These are phyloP conservation scores for Chaetodon auriga DNA, from an alignment of 2,113 vertebrate genomes.

Conservation along the genomic window DNA sequence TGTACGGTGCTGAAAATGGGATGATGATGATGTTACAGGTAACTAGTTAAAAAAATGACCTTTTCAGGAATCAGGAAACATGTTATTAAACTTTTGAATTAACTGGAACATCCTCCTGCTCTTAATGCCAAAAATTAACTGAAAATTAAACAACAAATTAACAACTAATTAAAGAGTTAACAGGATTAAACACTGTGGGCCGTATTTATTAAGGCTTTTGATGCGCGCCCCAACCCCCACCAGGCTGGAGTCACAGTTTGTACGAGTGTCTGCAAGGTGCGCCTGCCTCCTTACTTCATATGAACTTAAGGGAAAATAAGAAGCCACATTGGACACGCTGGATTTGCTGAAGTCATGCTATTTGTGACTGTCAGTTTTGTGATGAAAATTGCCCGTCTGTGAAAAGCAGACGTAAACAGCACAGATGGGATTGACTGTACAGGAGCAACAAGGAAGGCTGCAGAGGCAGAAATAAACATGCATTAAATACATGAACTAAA, in stretches of 20 bases:
- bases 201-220: neutral
- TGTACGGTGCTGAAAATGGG: too few species aligned
- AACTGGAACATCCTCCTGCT: neutral
- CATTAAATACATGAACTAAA: neutral
- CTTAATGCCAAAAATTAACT: neutral
- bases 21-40: too few species aligned
- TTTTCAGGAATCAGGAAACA: neutral
- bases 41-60: too few species aligned
- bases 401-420: neutral
- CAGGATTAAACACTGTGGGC: constrained; percentile 16
- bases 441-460: neutral
- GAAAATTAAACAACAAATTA: neutral
- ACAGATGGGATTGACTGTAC: neutral
- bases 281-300: neutral
- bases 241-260: neutral
- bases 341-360: neutral
- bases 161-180: too few species aligned
- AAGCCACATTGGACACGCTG: neutral
- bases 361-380: neutral
- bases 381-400: too few species aligned
- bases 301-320: neutral
- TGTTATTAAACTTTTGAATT: neutral
- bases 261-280: neutral
- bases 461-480: neutral
- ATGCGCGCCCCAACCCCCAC: neutral